These are phyloP conservation scores for Embidobia sp. DNA, from an alignment of 2,888 invertebrate genomes.

Conservation along the genomic window DNA sequence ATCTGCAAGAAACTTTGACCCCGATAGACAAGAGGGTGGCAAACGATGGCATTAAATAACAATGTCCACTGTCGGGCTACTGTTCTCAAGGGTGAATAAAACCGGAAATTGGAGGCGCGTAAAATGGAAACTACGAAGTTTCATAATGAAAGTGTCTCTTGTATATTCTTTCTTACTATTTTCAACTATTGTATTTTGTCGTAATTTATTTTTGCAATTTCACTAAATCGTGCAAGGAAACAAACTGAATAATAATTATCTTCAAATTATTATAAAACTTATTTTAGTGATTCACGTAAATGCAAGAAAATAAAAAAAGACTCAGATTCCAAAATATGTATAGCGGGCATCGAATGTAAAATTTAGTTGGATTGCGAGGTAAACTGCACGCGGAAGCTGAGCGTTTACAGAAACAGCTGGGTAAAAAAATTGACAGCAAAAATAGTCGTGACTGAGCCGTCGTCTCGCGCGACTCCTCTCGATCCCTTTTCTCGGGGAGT, in stretches of 20 bases:
- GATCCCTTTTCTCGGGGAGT: slow-evolving; percentile 13
- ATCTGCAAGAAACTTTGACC: slow-evolving; percentile 61
- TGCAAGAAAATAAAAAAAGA: too few relatives aligned
- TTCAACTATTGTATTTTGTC: too few relatives aligned
- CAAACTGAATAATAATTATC: too few relatives aligned
- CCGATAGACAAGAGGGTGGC: slow-evolving; percentile 53
- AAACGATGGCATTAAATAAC: slow-evolving; percentile 49
- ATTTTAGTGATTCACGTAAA: too few relatives aligned
- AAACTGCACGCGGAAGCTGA: background rate
- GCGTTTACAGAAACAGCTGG: background rate
- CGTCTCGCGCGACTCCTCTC: slow-evolving; percentile 8
- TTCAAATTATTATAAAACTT: too few relatives aligned
- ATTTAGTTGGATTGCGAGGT: too few relatives aligned
- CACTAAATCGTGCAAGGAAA: too few relatives aligned
- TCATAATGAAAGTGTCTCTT: too few relatives aligned
- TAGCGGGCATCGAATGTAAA: too few relatives aligned
- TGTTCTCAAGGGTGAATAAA: slow-evolving; percentile 38
- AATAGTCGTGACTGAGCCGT: slow-evolving; percentile 22
- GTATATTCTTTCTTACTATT: too few relatives aligned
- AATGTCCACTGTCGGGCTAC: slow-evolving; percentile 27
- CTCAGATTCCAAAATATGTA: too few relatives aligned
- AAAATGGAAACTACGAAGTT: slow-evolving; percentile 21
- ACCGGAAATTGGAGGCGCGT: slow-evolving; percentile 52
- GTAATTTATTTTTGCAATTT: too few relatives aligned
- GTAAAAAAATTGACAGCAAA: slow-evolving; percentile 27